Evolutionary conservation across 2,113 vertebrate genomes (phyloP), one percentile per base, ranked within the genome.

Genomic region (Scomber scombrus): DNA sequence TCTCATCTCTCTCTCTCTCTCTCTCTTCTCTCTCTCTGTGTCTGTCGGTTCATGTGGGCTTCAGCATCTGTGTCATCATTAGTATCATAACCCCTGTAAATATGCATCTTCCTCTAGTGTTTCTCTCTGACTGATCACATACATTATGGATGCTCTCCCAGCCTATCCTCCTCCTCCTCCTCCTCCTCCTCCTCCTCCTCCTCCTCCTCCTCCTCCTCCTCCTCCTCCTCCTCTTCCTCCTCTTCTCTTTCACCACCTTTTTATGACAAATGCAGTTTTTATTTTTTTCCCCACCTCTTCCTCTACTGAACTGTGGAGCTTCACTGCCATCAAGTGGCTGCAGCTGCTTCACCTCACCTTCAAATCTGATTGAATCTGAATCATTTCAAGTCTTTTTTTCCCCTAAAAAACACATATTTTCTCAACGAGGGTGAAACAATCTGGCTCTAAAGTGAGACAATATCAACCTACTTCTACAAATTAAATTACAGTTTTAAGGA

Each of bases 291-390:
- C n/a, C n/a, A n/a, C n/a, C n/a, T n/a, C n/a, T n/a, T 80, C 51
- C 62, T 54, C 23, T 49, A 21, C 21, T 2, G 26, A 10, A 0
- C 16, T 1, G 60, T 29, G 4, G 2, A 85, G 78, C 90, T 88
- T 74, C 54, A 68, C 92, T 94, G 92, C 93, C 94, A 93, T 63
- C 94, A 75, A 84, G 94, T 90, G 93, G 91, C 75, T n/a, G 34
- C 56, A 49, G 40, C 2, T 29, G 3, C 0, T 52, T 11, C 6
- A 14, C 40, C 2, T 29, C 46, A 34, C 31, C 5, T 3, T 31
- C 40, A 13, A 6, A 29, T n/a, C 11, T n/a, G 64, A 8, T 54
- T 34, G 1, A n/a, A 34, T 34, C 31, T 34, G 31, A 34, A 34
- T 7, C 31, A 34, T 34, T 5, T 6, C 31, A 5, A 34, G 31